Evolutionary conservation across 1,140 invertebrate genomes (phyloP).

Genomic region (Drusus annulatus): DNA sequence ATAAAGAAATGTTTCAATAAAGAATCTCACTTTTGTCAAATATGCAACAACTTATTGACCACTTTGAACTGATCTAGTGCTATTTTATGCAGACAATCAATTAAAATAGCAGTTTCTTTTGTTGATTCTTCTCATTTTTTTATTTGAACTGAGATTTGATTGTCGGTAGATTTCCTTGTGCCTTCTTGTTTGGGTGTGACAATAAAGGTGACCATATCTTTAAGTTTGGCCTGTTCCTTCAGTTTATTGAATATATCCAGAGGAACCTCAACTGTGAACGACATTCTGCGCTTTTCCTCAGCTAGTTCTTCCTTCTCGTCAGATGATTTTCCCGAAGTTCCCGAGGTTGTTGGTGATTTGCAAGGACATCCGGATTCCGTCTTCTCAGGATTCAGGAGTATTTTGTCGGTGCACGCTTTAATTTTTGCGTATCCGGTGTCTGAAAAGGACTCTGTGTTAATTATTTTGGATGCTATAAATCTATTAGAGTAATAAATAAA

Average conservation of each 20-base stretch:
- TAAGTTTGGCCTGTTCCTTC: slow-evolving; percentile 18
- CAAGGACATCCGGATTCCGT: neutral
- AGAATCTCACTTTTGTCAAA: no score
- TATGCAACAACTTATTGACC: no score
- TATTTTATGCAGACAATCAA: no score
- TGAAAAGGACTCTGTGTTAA: slow-evolving; percentile 28
- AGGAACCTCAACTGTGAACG: slow-evolving; percentile 40
- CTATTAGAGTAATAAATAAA: no score
- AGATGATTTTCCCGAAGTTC: no score
- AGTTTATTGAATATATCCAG: slow-evolving; percentile 29
- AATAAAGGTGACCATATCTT: slow-evolving; percentile 37
- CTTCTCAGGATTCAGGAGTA: neutral
- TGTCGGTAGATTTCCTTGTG: neutral
- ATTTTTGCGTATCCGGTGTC: slow-evolving; percentile 37
- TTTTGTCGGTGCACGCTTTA: neutral
- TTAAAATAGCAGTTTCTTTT: neutral
- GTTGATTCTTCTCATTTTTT: neutral
- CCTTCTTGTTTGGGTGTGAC: slow-evolving; percentile 1
- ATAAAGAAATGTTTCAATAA: no score
- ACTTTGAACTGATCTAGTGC: no score
- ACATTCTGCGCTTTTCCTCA: slow-evolving; percentile 31
- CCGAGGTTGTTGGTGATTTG: neutral
- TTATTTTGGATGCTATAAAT: no score
- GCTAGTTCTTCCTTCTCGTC: slow-evolving; percentile 19
- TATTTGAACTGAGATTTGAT: neutral